Base-by-base conservation (phyloP, 2,888 invertebrate species). In the Argyra leucocephala region DNA sequence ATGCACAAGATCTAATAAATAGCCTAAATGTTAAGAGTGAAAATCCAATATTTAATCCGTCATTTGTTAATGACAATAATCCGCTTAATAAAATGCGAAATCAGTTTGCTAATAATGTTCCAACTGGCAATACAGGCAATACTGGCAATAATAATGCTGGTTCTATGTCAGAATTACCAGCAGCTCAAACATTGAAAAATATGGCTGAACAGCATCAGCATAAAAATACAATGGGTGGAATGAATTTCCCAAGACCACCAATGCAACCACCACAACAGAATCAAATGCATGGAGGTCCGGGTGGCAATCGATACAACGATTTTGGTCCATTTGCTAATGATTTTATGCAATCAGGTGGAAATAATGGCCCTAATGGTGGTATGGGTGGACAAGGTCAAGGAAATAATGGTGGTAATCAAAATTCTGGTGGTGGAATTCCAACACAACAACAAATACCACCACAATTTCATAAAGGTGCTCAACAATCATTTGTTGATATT, bases 121-220 rank as follows among this genome's bases (percentile, higher is more conserved):
- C 74, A 2, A 72, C 71, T 64, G 70, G 70, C 23, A 69, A 48
- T 36, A 48, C n/a, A 18, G 21, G 36, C 48, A 65, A 65, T 71
- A 78, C 64, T 73, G 62, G 62, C 3, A 26, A 26, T 31, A 48
- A 48, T 79, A 83, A 23, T 83, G 84, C 69, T 81, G 73, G 72
- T 1, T 83, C 70, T 75, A 83, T 66, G 86, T 82, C 75, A 72
- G 91, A 92, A 77, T 83, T 91, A 78, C 93, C 93, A 67, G 96
- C 96, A 1, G 95, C 96, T 63, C 94, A 96, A 81, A 96, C 95
- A 0, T 82, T 96, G 64, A 96, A 96, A 77, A 95, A 96, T 75
- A 95, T 96, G 95, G 96, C 96, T 57, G 95, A 96, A 77, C 96
- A 96, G 78, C 96, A 96, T 80, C 95, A 95, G 81, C 93, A 92